A percentile compares a stretch with the other conserved stretches of the same genome.
Conservation (phyloP, 1,140 invertebrate genomes). For the Frieseomelitta varia region DNA sequence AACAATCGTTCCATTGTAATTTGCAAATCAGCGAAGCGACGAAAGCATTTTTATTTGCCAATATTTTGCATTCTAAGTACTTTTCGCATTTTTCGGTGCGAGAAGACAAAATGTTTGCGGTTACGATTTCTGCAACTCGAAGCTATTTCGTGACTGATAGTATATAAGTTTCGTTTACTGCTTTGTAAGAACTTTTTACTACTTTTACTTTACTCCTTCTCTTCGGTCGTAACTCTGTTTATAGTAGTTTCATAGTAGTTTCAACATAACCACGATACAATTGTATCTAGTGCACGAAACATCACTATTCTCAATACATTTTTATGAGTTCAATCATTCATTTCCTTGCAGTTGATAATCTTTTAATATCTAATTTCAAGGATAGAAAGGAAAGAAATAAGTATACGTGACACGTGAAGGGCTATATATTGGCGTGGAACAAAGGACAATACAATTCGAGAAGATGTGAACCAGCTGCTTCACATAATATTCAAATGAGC, state of each 20-base stretch:
- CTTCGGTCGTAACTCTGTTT: conserved; percentile 5
- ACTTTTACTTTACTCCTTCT: conserved; percentile 37
- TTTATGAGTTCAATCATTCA: neutral
- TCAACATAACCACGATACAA: neutral
- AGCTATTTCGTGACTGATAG: neutral
- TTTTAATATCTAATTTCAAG: neutral
- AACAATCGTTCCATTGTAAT: too few species aligned
- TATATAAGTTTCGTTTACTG: conserved; percentile 12
- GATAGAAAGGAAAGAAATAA: neutral
- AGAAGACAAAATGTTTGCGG: neutral
- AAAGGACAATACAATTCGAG: conserved; percentile 28
- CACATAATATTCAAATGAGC: conserved; percentile 64
- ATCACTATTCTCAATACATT: neutral
- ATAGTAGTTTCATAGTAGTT: conserved; percentile 30
- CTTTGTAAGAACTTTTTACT: too few species aligned
- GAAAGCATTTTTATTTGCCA: too few species aligned
- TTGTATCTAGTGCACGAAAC: neutral
- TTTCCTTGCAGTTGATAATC: neutral
- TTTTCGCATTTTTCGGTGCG: neutral
- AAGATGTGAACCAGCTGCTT: conserved; percentile 56
- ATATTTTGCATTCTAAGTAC: neutral
- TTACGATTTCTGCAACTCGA: neutral
- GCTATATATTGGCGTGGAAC: neutral
- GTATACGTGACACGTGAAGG: neutral
- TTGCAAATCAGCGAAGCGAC: neutral